A percentile compares a stretch with the other conserved stretches of the same genome.
Conservation (phyloP, 2,113 vertebrate species). For the Mesembrinibis cayennensis region DNA sequence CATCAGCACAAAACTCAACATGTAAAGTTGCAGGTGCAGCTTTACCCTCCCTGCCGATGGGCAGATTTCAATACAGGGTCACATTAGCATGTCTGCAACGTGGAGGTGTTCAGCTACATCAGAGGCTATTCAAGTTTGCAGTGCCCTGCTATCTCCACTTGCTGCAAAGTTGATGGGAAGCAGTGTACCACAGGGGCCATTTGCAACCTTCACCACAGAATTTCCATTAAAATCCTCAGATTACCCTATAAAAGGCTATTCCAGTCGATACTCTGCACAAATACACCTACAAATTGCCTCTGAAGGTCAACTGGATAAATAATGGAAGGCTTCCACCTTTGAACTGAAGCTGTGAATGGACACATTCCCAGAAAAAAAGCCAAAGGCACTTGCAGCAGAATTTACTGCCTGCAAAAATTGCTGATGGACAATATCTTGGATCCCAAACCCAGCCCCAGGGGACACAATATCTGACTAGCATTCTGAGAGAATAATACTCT, state of each 20-base stretch:
- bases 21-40: neutral
- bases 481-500: neutral
- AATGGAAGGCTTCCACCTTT: constrained; percentile 25
- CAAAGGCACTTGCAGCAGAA: constrained; percentile 5
- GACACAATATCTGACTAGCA: neutral
- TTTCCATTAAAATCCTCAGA: neutral
- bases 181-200: rapidly evolving
- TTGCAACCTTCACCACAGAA: neutral
- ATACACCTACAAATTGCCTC: neutral
- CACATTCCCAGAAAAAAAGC: neutral
- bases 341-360: constrained; percentile 24
- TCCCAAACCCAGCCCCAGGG: neutral
- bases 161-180: neutral
- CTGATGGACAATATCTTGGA: neutral
- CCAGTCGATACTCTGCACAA: neutral
- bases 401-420: constrained; percentile 12
- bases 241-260: neutral
- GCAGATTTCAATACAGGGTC: neutral
- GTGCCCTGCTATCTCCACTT: neutral
- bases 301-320: constrained; percentile 43
- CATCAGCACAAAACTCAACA: neutral
- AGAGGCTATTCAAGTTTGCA: neutral
- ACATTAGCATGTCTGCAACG: neutral
- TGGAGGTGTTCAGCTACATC: neutral
- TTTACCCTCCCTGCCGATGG: neutral